Conservation (phyloP, 2,888 invertebrate species). For the Conomelus anceps region DNA sequence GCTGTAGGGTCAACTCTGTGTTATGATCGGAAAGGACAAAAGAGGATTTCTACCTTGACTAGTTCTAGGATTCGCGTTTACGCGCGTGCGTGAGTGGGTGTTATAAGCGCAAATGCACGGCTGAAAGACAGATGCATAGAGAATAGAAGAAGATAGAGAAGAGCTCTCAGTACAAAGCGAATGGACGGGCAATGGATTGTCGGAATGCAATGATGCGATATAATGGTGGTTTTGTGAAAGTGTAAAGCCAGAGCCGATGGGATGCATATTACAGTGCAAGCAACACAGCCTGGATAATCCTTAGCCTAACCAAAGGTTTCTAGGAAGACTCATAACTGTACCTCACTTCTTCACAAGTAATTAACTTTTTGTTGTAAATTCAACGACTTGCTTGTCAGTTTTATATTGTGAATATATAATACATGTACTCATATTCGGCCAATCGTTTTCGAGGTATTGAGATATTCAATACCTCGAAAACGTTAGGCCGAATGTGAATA, state of each 20-base stretch:
- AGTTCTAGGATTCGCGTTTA: background rate
- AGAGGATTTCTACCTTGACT: background rate
- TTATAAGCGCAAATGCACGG: background rate
- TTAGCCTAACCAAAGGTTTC: background rate
- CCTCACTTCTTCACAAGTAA: background rate
- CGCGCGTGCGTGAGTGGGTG: background rate
- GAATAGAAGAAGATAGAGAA: background rate
- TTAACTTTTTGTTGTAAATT: no score
- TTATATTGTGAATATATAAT: no score
- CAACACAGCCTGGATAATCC: background rate
- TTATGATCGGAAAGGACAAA: background rate
- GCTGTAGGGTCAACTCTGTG: background rate
- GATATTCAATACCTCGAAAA: no score
- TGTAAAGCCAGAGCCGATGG: background rate
- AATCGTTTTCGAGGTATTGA: no score
- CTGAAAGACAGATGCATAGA: background rate
- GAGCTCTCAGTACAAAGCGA: background rate
- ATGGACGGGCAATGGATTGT: background rate
- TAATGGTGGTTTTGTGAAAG: conserved; percentile 8
- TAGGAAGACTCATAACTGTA: background rate
- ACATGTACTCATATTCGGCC: no score
- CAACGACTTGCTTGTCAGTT: no score
- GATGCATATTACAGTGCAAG: background rate
- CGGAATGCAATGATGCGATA: conserved; percentile 5
- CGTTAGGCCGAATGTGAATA: no score